These are phyloP conservation scores for Drosophila anomelani DNA, from an alignment of 2,888 invertebrate genomes.

Conservation along the genomic window DNA sequence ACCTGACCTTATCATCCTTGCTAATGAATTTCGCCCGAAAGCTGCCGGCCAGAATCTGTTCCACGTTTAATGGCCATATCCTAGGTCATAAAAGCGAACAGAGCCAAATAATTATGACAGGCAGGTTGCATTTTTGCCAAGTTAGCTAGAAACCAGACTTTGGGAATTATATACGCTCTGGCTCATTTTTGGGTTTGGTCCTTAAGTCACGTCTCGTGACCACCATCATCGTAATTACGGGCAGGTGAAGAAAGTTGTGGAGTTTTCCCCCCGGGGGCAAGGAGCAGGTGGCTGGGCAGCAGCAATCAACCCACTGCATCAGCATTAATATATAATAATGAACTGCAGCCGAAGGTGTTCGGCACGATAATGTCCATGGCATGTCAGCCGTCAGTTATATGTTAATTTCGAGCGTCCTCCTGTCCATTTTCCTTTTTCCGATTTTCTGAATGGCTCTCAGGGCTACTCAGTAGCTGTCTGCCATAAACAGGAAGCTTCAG, in stretches of 20 bases:
- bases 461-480: constrained; percentile 38
- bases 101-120: constrained; percentile 29
- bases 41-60: constrained; percentile 30
- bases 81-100: constrained; percentile 1
- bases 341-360: constrained; percentile 59
- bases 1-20: constrained; percentile 34
- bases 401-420: constrained; percentile 43
- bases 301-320: constrained; percentile 16
- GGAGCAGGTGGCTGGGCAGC: not conserved
- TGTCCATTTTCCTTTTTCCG: constrained; percentile 29
- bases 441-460: constrained; percentile 35
- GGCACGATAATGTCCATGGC: constrained; percentile 59
- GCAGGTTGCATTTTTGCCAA: constrained; percentile 23
- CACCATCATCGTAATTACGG: constrained; percentile 54
- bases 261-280: constrained; percentile 1
- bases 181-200: constrained; percentile 23
- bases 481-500: constrained; percentile 29
- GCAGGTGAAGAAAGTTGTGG: constrained; percentile 27
- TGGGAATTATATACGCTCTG: not conserved
- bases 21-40: constrained; percentile 52
- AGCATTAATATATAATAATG: constrained; percentile 52
- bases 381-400: constrained; percentile 42
- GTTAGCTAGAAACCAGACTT: not conserved
- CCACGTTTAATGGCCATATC: constrained; percentile 14
- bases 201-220: constrained; percentile 43